Evolutionary conservation across 2,113 vertebrate genomes (phyloP).

Genomic region (Gambusia holbrooki): DNA sequence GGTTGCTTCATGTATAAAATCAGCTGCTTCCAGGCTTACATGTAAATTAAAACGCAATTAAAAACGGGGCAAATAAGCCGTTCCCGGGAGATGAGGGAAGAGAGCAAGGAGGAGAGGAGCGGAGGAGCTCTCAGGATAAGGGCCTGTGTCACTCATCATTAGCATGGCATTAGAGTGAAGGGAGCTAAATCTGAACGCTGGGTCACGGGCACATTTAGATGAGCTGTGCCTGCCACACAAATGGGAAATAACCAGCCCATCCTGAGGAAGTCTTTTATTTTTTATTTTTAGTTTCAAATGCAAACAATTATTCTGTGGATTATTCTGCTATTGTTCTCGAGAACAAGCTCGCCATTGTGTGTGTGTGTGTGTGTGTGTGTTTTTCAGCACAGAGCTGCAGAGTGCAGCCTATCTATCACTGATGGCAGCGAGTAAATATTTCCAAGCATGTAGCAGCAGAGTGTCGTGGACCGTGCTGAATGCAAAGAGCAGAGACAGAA

Average conservation of each 20-base stretch:
- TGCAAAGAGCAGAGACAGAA: conserved; percentile 6
- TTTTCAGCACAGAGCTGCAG: conserved; percentile 32
- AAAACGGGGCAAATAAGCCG: conserved; percentile 79
- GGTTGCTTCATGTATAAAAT: conserved; percentile 37
- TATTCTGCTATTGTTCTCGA: conserved; percentile 64
- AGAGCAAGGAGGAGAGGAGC: conserved; percentile 28
- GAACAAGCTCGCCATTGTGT: conserved; percentile 33
- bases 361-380: conserved; percentile 13
- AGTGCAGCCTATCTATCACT: conserved; percentile 29
- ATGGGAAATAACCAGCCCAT: conserved; percentile 33
- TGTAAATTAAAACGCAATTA: conserved; percentile 83
- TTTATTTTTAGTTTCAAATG: conserved; percentile 29
- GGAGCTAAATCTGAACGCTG: conserved; percentile 65
- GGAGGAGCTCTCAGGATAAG: conserved; percentile 71
- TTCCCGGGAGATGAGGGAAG: conserved; percentile 71
- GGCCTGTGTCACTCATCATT: conserved; percentile 78
- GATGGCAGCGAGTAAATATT: conserved; percentile 37
- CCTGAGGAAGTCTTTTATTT: conserved; percentile 17
- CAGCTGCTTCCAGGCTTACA: conserved; percentile 65
- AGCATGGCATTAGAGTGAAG: conserved; percentile 74
- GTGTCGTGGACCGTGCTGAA: neutral
- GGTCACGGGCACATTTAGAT: conserved; percentile 58
- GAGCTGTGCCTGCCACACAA: conserved; percentile 28
- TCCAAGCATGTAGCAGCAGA: conserved; percentile 8
- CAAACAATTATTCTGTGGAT: conserved; percentile 52